These are phyloP conservation scores for Nymphalis c-album DNA, from an alignment of 2,888 invertebrate species.

Conservation along the genomic window DNA sequence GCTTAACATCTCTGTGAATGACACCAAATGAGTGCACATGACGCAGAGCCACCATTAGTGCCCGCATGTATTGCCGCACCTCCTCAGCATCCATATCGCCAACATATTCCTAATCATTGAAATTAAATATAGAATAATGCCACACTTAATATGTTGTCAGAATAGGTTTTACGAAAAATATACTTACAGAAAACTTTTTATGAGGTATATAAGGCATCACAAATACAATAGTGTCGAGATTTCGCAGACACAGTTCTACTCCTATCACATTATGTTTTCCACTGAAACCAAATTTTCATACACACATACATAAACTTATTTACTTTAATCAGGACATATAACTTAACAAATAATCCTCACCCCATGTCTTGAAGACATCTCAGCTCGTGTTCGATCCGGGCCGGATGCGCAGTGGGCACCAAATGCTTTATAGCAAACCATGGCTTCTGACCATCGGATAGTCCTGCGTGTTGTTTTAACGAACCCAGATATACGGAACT, in stretches of 20 bases:
- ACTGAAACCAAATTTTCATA: conserved; percentile 70
- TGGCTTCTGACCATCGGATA: conserved; percentile 71
- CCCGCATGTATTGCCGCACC: conserved; percentile 89
- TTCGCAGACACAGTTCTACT: conserved; percentile 88
- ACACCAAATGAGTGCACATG: conserved; percentile 92
- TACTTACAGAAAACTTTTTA: conserved; percentile 87
- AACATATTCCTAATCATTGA: conserved; percentile 85
- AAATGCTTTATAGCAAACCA: conserved; percentile 93
- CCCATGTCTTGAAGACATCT: conserved; percentile 89
- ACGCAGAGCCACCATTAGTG: conserved; percentile 87
- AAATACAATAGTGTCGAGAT: conserved; percentile 90
- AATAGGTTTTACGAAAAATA: conserved; percentile 4
- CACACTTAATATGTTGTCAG: neutral
- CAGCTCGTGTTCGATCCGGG: conserved; percentile 89
- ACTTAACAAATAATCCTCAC: conserved; percentile 60
- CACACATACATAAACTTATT: neutral
- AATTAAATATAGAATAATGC: conserved; percentile 7
- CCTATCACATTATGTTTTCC: conserved; percentile 91
- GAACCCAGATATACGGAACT: conserved; percentile 92
- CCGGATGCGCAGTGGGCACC: conserved; percentile 92
- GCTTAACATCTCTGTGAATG: conserved; percentile 95
- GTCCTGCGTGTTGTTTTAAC: conserved; percentile 71
- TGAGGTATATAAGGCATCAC: conserved; percentile 95
- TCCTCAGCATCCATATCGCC: conserved; percentile 86
- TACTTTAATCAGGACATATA: neutral